A percentile compares a stretch with the other conserved stretches of the same genome.
Evolutionary conservation across 2,888 invertebrate genomes (phyloP).

Genomic region (Tortrix viridana): DNA sequence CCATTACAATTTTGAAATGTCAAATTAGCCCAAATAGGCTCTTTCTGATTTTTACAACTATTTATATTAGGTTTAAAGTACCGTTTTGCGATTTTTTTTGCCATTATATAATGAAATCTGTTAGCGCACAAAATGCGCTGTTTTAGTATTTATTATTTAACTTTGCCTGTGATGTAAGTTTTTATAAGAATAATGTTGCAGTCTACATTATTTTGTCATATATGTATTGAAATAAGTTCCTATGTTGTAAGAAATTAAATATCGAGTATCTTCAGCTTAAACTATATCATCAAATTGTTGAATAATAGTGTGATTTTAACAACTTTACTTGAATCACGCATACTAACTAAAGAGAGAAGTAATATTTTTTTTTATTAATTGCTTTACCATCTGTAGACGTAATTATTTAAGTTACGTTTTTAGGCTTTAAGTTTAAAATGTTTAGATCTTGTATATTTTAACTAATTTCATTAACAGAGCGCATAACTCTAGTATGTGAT

Average conservation of each 20-base stretch:
- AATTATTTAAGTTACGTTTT: slow-evolving; percentile 4
- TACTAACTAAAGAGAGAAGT: no score
- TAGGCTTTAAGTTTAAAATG: slow-evolving; percentile 25
- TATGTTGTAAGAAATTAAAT: slow-evolving; percentile 20
- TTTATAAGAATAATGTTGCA: slow-evolving; percentile 44
- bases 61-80: slow-evolving; percentile 1
- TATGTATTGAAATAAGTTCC: slow-evolving; percentile 24
- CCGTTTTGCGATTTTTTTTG: background rate
- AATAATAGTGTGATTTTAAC: background rate
- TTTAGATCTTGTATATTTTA: slow-evolving; percentile 22
- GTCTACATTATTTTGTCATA: slow-evolving; percentile 40
- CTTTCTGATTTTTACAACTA: slow-evolving; percentile 20
- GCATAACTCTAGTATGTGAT: slow-evolving; percentile 23
- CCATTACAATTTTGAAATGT: background rate
- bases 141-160: slow-evolving; percentile 36
- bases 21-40: background rate
- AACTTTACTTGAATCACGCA: no score
- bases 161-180: slow-evolving; percentile 54
- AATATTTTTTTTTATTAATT: background rate
- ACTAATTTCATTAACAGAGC: slow-evolving; percentile 23
- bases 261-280: slow-evolving; percentile 13
- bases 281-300: background rate
- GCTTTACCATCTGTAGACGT: slow-evolving; percentile 3
- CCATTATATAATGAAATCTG: slow-evolving; percentile 7
- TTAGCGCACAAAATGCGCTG: slow-evolving; percentile 30